phyloP scores from a whole-genome alignment of 2,113 vertebrate genomes.

The Rhabdomys dilectus region DNA sequence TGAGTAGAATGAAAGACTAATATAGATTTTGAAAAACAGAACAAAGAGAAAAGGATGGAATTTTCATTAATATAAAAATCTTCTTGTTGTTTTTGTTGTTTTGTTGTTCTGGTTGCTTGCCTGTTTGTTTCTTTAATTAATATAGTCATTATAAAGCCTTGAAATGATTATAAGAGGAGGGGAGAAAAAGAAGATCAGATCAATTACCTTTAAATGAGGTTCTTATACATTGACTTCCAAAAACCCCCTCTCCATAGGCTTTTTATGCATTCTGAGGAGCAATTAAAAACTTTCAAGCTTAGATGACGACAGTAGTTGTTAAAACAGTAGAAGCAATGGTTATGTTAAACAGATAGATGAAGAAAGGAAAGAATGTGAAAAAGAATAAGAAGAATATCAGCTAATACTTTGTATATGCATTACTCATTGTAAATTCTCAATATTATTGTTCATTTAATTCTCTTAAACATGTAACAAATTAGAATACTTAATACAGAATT shows the following conservation, averaged over 20 bases:
- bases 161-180: neutral
- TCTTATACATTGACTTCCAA: neutral
- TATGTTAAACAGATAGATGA: neutral
- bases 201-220: neutral
- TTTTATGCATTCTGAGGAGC: neutral
- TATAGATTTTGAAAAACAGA: neutral
- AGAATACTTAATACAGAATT: neutral
- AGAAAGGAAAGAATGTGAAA: too few relatives aligned
- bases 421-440: neutral
- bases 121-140: neutral
- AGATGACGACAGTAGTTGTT: neutral
- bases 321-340: neutral
- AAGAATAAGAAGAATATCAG: neutral
- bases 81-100: neutral
- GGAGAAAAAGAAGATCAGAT: neutral
- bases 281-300: neutral
- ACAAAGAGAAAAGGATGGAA: neutral
- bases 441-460: neutral
- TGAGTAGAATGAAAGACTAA: neutral
- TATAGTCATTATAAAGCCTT: neutral
- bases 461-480: neutral
- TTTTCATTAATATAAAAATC: neutral
- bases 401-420: neutral
- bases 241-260: neutral
- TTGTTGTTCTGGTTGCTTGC: neutral